Conservation (phyloP, 2,888 invertebrate genomes). For the Eupithecia pulchellata region DNA sequence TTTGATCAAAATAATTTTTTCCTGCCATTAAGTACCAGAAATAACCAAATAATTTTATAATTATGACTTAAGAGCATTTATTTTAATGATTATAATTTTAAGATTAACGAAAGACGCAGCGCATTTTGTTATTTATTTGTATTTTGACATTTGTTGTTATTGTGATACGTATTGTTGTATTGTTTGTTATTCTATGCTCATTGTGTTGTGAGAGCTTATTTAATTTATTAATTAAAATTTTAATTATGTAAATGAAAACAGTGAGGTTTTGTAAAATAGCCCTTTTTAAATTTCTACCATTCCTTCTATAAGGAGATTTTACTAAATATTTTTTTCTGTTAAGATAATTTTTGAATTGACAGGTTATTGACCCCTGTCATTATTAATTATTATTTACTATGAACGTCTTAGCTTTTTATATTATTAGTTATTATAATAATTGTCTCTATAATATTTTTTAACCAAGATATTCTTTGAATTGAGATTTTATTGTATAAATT, state of each 20-base stretch:
- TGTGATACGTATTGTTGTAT: slow-evolving; percentile 14
- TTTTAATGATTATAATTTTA: neutral
- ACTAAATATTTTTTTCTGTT: neutral
- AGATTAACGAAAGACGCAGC: slow-evolving; percentile 9
- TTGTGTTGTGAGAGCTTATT: slow-evolving; percentile 7
- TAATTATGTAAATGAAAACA: neutral
- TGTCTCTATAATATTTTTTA: neutral
- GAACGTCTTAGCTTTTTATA: neutral
- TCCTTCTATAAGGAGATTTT: neutral
- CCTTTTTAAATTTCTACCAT: neutral
- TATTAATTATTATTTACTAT: neutral
- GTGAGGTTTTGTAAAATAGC: neutral
- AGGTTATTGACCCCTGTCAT: neutral
- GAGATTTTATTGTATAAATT: neutral
- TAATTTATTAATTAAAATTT: neutral
- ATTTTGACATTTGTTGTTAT: slow-evolving; percentile 6
- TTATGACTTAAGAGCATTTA: neutral
- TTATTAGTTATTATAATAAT: neutral
- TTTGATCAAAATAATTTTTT: neutral
- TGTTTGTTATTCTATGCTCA: slow-evolving; percentile 20
- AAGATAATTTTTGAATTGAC: neutral
- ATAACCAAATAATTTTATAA: neutral
- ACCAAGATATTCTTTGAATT: neutral
- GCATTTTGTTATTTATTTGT: slow-evolving; percentile 25
- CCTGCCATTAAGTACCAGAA: neutral